Evolutionary conservation across 2,113 vertebrate genomes (phyloP).

Genomic region (Merops nubicus): DNA sequence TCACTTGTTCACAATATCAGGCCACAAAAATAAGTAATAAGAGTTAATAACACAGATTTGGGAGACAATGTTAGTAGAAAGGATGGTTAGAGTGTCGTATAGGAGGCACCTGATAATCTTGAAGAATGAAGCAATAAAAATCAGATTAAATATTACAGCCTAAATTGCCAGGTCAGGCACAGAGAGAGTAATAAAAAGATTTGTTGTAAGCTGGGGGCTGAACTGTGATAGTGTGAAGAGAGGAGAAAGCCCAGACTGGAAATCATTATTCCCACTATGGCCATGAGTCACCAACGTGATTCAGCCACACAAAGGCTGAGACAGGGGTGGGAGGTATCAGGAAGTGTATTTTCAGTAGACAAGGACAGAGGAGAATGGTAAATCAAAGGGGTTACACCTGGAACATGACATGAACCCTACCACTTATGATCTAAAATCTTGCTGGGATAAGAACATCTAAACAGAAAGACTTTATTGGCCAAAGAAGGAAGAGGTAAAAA

Average conservation of each 20-base stretch:
- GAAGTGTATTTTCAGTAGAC: not conserved
- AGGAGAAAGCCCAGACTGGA: slow-evolving; percentile 20
- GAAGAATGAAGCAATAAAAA: slow-evolving; percentile 16
- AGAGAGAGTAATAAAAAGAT: not conserved
- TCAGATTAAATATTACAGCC: slow-evolving; percentile 6
- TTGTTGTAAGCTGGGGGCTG: not conserved
- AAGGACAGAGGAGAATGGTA: not conserved
- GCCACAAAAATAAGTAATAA: not conserved
- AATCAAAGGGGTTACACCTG: not conserved
- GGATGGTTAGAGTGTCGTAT: not conserved
- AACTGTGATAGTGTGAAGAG: not conserved
- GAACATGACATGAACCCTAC: not conserved
- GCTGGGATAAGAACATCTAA: not conserved
- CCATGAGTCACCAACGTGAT: slow-evolving; percentile 48
- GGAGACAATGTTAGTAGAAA: not conserved
- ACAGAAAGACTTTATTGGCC: not conserved
- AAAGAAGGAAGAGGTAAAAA: not conserved
- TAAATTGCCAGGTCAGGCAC: not conserved
- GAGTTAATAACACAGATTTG: not conserved
- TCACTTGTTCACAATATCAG: not conserved
- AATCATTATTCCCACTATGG: slow-evolving; percentile 20
- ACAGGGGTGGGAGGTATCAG: not conserved
- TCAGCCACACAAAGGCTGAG: slow-evolving; percentile 33
- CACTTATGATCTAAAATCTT: not conserved
- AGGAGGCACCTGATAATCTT: not conserved